These are phyloP conservation scores for Actinia tenebrosa DNA, from an alignment of 64 coral and sea anemone species.

Conservation along the genomic window DNA sequence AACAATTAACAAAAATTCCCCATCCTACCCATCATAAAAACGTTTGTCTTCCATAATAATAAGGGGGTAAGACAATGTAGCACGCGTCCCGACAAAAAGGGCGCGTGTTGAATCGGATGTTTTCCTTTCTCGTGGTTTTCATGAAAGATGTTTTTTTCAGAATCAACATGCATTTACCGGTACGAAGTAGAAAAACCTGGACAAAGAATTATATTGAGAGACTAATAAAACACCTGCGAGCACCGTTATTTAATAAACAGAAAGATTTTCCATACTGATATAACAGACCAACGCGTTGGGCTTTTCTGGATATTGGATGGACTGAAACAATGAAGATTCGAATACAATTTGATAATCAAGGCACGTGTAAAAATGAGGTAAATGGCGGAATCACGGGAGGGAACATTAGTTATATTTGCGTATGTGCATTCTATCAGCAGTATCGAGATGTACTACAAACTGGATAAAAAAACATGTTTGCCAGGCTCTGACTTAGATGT, in stretches of 20 bases:
- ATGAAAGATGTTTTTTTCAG: neutral
- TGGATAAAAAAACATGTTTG: no score
- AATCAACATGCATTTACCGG: neutral
- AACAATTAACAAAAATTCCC: neutral
- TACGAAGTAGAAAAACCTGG: neutral
- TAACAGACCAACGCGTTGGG: neutral
- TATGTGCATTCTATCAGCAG: neutral
- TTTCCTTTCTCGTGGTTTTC: neutral
- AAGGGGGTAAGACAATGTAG: neutral
- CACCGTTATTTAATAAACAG: slow-evolving; percentile 9
- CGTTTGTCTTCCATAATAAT: no score
- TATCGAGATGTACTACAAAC: no score
- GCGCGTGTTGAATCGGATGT: neutral
- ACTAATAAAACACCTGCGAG: neutral
- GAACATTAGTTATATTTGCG: neutral
- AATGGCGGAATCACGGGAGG: neutral
- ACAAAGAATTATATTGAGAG: neutral
- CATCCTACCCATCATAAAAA: no score
- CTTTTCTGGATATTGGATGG: neutral
- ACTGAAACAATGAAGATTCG: neutral
- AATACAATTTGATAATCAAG: neutral
- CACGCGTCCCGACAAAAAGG: neutral
- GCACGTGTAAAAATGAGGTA: neutral
- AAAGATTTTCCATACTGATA: neutral
- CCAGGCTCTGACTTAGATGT: no score